Evolutionary conservation across 2,888 invertebrate genomes (phyloP), one percentile per base, ranked within the genome.

Genomic region (Gibbula magus): DNA sequence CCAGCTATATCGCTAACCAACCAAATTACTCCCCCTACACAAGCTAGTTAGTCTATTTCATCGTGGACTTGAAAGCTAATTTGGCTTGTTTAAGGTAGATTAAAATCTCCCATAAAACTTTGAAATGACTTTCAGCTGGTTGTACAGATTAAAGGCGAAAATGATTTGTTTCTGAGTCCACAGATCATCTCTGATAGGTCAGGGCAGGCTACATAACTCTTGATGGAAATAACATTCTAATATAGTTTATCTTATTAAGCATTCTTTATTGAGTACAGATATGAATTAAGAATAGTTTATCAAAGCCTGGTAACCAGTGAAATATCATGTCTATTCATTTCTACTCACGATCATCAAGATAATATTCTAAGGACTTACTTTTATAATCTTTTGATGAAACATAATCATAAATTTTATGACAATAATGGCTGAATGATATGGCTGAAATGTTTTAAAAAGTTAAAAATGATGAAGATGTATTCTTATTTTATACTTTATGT

Each of bases 31-130:
- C 39, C 35, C 35, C 20, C 39, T 32, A 25, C 20, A 35, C 35
- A 20, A 35, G 70, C 70, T 70, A 70, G 70, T 70, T 70, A 39
- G 20, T 29, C 32, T 35, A 32, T 16, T 35, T 70, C 70, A 70
- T 20, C 20, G 32, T 25, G 20, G 20, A 70, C 70, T 70, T 70
- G 70, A 70, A 70, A 70, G 70, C 70, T 70, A 70, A 70, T 70
- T 70, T 70, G 70, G 39, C 70, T 70, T 70, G 70, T 70, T 70
- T 70, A 70, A 70, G 70, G 39, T n/a, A 70, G 70, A 70, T 70
- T 70, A 70, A 70, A 70, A 70, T 70, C 70, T 70, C 70, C 20
- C 70, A 39, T 70, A 70, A 70, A 70, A 70, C 8, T 70, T 70
- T 70, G 20, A 32, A 70, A 32, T 70, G 70, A 39, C 70, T 70